A percentile compares a stretch with the other conserved stretches of the same genome.
These are phyloP conservation scores for Pungitius pungitius DNA, from an alignment of 2,113 vertebrate species.

Conservation along the genomic window DNA sequence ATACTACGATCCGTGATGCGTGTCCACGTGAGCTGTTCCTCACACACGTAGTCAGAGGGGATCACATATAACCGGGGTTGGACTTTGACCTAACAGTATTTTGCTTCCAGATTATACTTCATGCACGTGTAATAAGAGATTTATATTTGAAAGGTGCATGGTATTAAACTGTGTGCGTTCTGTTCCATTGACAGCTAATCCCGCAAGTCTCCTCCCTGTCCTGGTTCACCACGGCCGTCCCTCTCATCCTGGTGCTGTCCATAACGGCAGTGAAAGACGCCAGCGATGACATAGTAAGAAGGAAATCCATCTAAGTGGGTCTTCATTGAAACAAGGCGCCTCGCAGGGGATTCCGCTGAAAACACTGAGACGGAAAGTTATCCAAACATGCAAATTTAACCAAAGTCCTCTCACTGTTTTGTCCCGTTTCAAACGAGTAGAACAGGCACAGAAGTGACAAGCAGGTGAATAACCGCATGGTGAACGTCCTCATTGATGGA, in stretches of 20 bases:
- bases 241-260: conserved; percentile 87
- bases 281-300: conserved; percentile 89
- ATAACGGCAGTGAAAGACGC: conserved; percentile 93
- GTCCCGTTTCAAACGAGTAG: conserved; percentile 73
- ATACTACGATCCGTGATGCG: neutral
- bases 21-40: neutral
- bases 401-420: neutral
- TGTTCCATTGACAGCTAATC: conserved; percentile 83
- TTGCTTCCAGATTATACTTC: neutral
- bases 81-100: neutral
- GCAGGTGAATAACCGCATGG: conserved; percentile 90
- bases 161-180: neutral
- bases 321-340: neutral
- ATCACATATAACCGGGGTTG: neutral
- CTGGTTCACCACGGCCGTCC: conserved; percentile 94
- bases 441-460: conserved; percentile 90
- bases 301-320: neutral
- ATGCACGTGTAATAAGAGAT: too few relatives aligned
- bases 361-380: neutral
- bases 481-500: conserved; percentile 86
- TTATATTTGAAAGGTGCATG: neutral
- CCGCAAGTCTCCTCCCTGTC: conserved; percentile 91
- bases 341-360: neutral
- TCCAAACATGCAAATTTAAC: neutral
- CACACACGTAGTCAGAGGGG: neutral